Conservation (phyloP, 1,140 invertebrate genomes). For the Dicyema japonicum region DNA sequence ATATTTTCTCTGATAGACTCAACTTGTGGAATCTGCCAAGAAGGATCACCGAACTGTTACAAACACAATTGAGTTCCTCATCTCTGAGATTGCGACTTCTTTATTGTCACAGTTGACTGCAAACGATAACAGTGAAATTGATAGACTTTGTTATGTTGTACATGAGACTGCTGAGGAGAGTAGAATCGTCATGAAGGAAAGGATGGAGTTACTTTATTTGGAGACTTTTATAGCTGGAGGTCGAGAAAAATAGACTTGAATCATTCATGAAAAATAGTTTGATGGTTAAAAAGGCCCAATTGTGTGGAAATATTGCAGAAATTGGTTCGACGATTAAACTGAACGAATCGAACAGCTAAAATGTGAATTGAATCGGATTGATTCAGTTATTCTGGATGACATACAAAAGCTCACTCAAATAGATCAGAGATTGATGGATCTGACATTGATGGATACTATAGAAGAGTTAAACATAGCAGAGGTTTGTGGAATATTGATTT, state of each 20-base stretch:
- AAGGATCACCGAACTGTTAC: no score
- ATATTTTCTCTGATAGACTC: no score
- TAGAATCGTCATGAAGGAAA: slow-evolving; percentile 63
- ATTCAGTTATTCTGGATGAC: no score
- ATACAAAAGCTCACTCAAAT: no score
- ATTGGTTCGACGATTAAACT: slow-evolving; percentile 9
- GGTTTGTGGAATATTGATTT: slow-evolving; percentile 10
- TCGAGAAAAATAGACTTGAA: slow-evolving; percentile 81
- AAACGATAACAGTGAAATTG: slow-evolving; percentile 38
- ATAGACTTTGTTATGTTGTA: slow-evolving; percentile 76
- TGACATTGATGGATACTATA: no score
- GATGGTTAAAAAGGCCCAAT: slow-evolving; percentile 40
- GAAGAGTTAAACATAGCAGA: no score
- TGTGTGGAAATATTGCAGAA: slow-evolving; percentile 24
- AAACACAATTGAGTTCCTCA: no score
- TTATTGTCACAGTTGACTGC: slow-evolving; percentile 23
- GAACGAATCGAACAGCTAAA: slow-evolving; percentile 9
- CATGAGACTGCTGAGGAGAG: slow-evolving; percentile 61
- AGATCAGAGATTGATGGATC: no score
- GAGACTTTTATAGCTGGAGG: slow-evolving; percentile 31
- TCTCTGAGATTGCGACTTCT: slow-evolving; percentile 20
- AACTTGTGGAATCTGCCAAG: no score
- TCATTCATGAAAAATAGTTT: slow-evolving; percentile 88
- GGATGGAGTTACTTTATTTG: slow-evolving; percentile 33
- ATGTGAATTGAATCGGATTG: slow-evolving; percentile 10